Base-by-base conservation (phyloP, 2,797 vertebrate species). In the Neosalanx taihuensis region DNA sequence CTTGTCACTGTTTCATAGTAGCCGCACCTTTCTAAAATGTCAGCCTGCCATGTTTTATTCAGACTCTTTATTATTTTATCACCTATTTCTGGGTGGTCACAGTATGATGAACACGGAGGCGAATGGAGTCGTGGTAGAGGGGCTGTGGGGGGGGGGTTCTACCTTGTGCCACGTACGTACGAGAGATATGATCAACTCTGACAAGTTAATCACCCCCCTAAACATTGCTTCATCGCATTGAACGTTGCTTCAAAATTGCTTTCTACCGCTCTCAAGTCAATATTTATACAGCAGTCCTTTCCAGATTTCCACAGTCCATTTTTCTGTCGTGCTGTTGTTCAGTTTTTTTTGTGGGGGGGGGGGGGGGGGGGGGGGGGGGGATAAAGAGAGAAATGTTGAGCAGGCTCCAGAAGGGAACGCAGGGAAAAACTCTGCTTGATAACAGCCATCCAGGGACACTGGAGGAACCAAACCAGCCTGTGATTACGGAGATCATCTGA, bases 41-140 rank as follows among this genome's bases (percentile, higher is more conserved):
- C 64, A 68, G 76, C 30, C 49, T 72, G 41, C 73, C 65, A 82
- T 78, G 71, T 84, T 87, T 86, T 81, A 85, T 81, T 76, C 63
- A 86, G 0, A 53, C 18, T 15, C 18, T 53, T 7, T 64, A 77
- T 86, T 84, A 80, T 87, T 85, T 72, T 83, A 35, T 37, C 5
- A 15, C 71, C 67, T 71, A 74, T 59, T 77, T 81, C 63, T 76
- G 70, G 63, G 46, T 83, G 80, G 75, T 76, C 75, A 77, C 63
- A 33, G 20, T 69, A 2, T 51, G 58, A 72, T 56, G 29, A 20
- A 49, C 37, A 29, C 35, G 15, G 64, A 65, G 35, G 26, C 64
- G 29, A n/a, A 15, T 5, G 3, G 37, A 12, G 6, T 26, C 46
- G 26, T 49, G n/a, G 30, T 41, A 64, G 20, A 46, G 6, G 23